These are phyloP conservation scores for Dryomyza anilis DNA, from an alignment of 2,888 invertebrate genomes.

Conservation along the genomic window DNA sequence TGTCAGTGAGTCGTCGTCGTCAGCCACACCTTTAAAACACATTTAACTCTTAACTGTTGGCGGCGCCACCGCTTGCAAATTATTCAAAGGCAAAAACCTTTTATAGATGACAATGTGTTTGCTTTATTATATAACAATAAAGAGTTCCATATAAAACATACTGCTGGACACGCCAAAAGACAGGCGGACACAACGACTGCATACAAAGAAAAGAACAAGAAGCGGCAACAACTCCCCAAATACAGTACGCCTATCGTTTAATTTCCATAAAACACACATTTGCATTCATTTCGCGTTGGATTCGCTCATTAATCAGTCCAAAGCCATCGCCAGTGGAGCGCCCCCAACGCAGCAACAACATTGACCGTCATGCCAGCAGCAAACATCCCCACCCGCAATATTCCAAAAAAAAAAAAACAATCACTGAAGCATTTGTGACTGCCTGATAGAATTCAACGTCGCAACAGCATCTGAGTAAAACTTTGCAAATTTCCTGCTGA, in stretches of 20 bases:
- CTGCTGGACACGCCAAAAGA: no score
- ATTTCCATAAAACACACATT: slow-evolving; percentile 3
- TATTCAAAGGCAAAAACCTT: no score
- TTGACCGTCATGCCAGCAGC: neutral
- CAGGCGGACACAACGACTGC: neutral
- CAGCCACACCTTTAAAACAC: no score
- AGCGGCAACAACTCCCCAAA: neutral
- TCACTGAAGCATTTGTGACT: no score
- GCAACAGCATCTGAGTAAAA: slow-evolving; percentile 30
- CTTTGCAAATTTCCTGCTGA: slow-evolving; percentile 2
- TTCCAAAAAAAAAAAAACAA: neutral
- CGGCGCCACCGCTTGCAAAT: no score
- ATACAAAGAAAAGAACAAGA: neutral
- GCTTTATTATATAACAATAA: no score
- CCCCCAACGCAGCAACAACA: slow-evolving; percentile 4
- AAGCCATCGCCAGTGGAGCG: slow-evolving; percentile 18
- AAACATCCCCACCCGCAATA: neutral
- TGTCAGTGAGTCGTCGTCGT: no score
- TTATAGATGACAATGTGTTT: no score
- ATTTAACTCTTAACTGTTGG: no score
- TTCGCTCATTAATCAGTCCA: slow-evolving; percentile 2
- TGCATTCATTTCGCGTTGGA: slow-evolving; percentile 11
- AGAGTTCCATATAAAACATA: no score
- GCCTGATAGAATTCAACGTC: no score
- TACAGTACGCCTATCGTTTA: no score